Evolutionary conservation across 1,140 invertebrate species (phyloP), one percentile per base, ranked within the genome.

Genomic region (Alviniconcha marisindica): DNA sequence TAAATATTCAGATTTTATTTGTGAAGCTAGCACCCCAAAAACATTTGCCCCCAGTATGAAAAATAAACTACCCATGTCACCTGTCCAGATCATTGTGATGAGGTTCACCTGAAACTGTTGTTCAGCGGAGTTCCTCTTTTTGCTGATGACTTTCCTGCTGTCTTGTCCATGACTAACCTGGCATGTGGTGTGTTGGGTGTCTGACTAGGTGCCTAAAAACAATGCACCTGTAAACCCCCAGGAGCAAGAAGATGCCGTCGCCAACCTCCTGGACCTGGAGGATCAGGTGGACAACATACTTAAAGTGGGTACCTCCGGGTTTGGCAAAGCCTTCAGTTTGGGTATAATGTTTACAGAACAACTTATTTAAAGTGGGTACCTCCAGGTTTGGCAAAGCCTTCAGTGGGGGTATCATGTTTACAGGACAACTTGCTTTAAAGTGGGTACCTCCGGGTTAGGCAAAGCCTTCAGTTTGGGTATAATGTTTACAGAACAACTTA

Each of bases 281-380:
- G 96, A 97, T 91, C 97, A 99, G 94, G 94, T 99, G 79, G 97
- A 96, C 87, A 97, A 96, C 77, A 94, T 99, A 86, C 96, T 98
- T 92, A 95, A 97, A 87, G 93, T 93, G 81, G 85, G 87, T 83
- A 74, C 44, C 44, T 48, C 7, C 5, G 18, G 44, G 44, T 10
- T 21, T 60, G 24, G 56, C 10, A 5, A 12, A 4, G 48, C 48
- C 48, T 51, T 51, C 21, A 51, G 48, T 51, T 51, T 51, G 21
- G 48, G 10, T 51, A 7, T 51, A 7, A 51, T 51, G 7, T 21
- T 51, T n/a, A n/a, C n/a, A n/a, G 79, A 97, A 96, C 87, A 97
- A 96, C 76, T 94, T 99, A 86, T 96, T 98, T 92, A 95, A 48
- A 10, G 44, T 48, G 5, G 18, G 44, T 48, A 48, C 44, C 44